A percentile compares a stretch with the other conserved stretches of the same genome.
Evolutionary conservation across 1,140 invertebrate genomes (phyloP).

Genomic region (Hesperophylax magnus): DNA sequence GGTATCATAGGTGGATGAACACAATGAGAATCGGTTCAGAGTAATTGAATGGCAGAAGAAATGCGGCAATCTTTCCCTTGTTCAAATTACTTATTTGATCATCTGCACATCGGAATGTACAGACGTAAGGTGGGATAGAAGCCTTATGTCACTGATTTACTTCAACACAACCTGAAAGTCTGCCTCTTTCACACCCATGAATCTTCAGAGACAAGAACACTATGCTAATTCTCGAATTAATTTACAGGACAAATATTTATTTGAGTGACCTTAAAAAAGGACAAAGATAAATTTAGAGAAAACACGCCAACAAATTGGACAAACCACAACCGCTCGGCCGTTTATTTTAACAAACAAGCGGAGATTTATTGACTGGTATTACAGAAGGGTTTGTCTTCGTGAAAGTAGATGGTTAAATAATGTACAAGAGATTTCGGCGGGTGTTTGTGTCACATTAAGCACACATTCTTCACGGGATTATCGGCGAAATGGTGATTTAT

Average conservation of each 20-base stretch:
- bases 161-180: too few relatives aligned
- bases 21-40: too few relatives aligned
- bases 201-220: background rate
- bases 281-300: background rate
- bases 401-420: background rate
- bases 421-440: background rate
- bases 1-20: too few relatives aligned
- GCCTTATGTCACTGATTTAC: too few relatives aligned
- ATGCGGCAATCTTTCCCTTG: too few relatives aligned
- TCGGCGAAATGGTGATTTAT: background rate
- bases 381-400: conserved; percentile 6
- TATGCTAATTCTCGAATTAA: background rate
- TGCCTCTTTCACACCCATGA: too few relatives aligned
- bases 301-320: background rate
- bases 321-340: background rate
- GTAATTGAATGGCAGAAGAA: too few relatives aligned
- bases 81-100: too few relatives aligned
- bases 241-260: background rate
- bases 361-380: conserved; percentile 13
- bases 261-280: background rate
- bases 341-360: background rate
- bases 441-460: background rate
- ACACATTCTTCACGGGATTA: background rate
- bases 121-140: too few relatives aligned
- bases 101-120: too few relatives aligned